phyloP scores from a whole-genome alignment of 1,140 invertebrate genomes.

The Subanguina moxae region DNA sequence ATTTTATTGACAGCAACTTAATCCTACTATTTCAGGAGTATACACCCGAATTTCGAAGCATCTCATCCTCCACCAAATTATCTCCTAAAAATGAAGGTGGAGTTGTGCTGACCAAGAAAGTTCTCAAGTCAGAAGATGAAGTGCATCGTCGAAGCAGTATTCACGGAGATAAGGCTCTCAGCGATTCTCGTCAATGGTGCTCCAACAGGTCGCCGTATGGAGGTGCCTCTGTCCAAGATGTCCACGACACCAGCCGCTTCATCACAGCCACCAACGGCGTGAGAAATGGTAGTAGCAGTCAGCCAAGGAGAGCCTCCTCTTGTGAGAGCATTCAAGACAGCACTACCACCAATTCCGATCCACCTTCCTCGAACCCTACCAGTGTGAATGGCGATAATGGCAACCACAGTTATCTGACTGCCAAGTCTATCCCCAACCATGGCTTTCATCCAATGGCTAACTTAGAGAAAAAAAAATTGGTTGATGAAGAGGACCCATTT shows the following conservation, averaged over 20 bases:
- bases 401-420: no score
- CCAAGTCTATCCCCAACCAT: no score
- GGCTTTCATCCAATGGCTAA: no score
- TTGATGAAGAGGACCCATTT: no score
- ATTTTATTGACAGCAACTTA: neutral
- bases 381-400: no score
- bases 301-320: neutral
- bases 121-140: constrained; percentile 5
- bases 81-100: neutral
- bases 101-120: constrained; percentile 7
- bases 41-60: constrained; percentile 11
- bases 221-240: neutral
- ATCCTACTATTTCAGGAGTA: constrained; percentile 3
- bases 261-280: neutral
- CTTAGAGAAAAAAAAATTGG: no score
- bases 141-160: neutral
- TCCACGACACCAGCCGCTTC: neutral
- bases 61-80: neutral
- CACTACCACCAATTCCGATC: no score
- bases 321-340: no score
- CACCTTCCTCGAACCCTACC: no score
- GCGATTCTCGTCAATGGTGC: neutral
- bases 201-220: neutral
- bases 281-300: neutral
- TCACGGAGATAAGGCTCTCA: neutral